Base-by-base conservation (phyloP, 2,113 vertebrate genomes). In the Irena cyanogastra region DNA sequence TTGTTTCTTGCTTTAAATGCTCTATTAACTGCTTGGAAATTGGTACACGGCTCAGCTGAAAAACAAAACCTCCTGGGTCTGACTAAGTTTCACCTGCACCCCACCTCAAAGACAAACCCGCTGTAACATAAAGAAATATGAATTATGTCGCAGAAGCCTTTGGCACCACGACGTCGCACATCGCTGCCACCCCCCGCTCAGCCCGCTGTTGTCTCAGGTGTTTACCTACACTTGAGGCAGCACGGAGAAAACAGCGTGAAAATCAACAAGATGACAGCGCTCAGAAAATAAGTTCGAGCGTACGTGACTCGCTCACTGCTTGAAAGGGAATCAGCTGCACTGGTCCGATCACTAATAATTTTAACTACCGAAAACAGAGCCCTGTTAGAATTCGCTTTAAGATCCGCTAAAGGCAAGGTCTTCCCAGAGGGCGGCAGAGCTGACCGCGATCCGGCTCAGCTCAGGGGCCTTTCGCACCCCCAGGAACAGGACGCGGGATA, bases 291-390 rank as follows among this genome's bases (percentile, higher is more conserved):
- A 56, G 23, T 42, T 17, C 11, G 12, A 30, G 41, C 10, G 27
- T 20, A 30, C 41, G 6, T 0, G 33, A 65, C 6, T 11, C 31
- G 3, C 15, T 9, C 50, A 0, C 33, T 4, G n/a, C 71, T 17
- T 2, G 42, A 23, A 28, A 26, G 44, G 12, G 37, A 31, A 39
- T 8, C 27, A 27, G 44, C 68, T 16, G 9, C 8, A 8, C 16
- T 0, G 24, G 6, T 6, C 18, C 28, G 16, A 6, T 21, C 21
- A 3, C 53, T 5, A 5, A 3, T 1, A 22, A 10, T 6, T 11
- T 31, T 33, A 41, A 26, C 15, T 9, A 13, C 8, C 26, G 5
- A 8, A 22, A 53, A 5, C 20, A 16, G 9, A 64, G 17, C 45
- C 33, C 54, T 1, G n/a, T 3, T 0, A 27, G 20, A 41, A 45